Evolutionary conservation across 2,888 invertebrate species (phyloP).

Genomic region (Drosophila cognata): DNA sequence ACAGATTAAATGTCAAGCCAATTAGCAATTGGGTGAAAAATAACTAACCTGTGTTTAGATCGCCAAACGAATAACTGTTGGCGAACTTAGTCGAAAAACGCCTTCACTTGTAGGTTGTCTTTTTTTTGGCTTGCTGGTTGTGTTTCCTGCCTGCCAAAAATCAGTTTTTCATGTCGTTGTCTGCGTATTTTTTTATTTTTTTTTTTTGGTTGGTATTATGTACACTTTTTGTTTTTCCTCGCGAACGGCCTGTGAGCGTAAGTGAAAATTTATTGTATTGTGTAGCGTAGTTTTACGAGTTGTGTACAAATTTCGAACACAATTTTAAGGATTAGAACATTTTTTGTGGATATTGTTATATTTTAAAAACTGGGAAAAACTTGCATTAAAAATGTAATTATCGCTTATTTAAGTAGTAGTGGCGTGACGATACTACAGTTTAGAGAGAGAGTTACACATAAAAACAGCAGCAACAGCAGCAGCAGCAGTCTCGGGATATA

Average conservation of each 20-base stretch:
- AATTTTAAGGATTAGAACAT: constrained; percentile 7
- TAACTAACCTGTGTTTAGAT: constrained; percentile 54
- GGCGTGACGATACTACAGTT: constrained; percentile 62
- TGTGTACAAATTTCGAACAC: constrained; percentile 19
- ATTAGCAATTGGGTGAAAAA: constrained; percentile 21
- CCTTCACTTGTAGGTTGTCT: constrained; percentile 18
- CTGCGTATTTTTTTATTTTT: constrained; percentile 25
- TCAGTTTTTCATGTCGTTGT: constrained; percentile 52
- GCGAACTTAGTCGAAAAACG: constrained; percentile 1
- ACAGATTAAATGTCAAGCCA: constrained; percentile 39
- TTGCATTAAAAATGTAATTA: constrained; percentile 35
- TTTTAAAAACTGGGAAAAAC: constrained; percentile 37
- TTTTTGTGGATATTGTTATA: constrained; percentile 1
- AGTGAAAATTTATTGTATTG: constrained; percentile 13
- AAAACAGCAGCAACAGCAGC: constrained; percentile 48
- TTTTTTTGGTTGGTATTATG: constrained; percentile 14
- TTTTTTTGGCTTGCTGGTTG: constrained; percentile 16
- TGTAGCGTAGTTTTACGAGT: not conserved
- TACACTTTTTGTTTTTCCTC: constrained; percentile 34
- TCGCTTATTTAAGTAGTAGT: constrained; percentile 37
- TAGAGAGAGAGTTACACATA: constrained; percentile 57
- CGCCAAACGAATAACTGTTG: constrained; percentile 33
- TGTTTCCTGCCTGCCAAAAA: constrained; percentile 41
- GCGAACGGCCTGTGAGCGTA: constrained; percentile 1
- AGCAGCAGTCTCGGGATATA: constrained; percentile 42